Conservation (phyloP, 2,113 vertebrate species). For the Neolamprologus falcicula region DNA sequence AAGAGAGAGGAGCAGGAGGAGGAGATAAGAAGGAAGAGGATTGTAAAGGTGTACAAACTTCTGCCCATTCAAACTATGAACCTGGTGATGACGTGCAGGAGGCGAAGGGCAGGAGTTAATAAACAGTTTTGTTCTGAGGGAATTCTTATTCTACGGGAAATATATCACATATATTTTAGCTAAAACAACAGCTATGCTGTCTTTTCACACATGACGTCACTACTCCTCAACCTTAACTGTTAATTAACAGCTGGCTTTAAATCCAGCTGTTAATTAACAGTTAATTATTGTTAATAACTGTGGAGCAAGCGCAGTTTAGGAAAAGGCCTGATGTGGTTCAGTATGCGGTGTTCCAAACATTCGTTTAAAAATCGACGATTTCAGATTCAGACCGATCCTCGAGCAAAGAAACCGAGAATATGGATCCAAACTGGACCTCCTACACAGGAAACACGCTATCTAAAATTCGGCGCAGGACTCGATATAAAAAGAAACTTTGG, state of each 20-base stretch:
- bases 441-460: background rate
- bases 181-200: background rate
- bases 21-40: background rate
- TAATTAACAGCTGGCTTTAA: background rate
- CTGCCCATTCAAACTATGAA: background rate
- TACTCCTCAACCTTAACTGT: background rate
- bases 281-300: background rate
- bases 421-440: rapidly evolving
- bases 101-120: background rate
- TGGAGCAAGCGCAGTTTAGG: background rate
- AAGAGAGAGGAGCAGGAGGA: background rate
- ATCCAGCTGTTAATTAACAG: background rate
- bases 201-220: background rate
- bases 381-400: background rate
- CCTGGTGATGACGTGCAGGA: background rate
- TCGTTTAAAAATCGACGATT: background rate
- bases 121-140: background rate
- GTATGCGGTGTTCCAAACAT: background rate
- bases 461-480: background rate
- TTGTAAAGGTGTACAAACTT: background rate
- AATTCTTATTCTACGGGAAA: rapidly evolving
- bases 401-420: background rate
- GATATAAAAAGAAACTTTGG: background rate
- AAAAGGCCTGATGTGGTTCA: background rate
- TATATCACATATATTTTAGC: background rate